These are phyloP conservation scores for Falco rusticolus DNA, from an alignment of 2,797 vertebrate genomes.

Conservation along the genomic window DNA sequence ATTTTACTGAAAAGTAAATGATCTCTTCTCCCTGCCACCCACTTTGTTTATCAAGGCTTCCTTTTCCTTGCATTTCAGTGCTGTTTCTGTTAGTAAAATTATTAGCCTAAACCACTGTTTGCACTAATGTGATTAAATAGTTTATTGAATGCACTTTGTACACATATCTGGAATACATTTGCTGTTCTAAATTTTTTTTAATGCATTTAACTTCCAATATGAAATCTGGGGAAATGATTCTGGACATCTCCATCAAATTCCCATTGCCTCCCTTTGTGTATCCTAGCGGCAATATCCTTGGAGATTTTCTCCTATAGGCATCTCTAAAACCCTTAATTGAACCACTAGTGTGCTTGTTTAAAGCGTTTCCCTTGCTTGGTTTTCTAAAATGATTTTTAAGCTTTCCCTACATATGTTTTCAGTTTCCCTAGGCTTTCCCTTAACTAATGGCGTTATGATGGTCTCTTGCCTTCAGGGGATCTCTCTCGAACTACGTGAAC, in stretches of 20 bases:
- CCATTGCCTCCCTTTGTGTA: not conserved
- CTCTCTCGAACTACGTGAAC: not conserved
- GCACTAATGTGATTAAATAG: not conserved
- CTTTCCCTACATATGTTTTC: not conserved
- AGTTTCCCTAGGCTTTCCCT: not conserved
- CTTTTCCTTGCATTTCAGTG: not conserved
- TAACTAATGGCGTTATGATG: slow-evolving; percentile 19
- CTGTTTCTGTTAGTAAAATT: not conserved
- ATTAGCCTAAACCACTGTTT: not conserved
- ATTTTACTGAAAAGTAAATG: not conserved
- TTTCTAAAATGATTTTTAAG: slow-evolving; percentile 54
- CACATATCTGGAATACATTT: not conserved
- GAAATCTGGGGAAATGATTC: not conserved
- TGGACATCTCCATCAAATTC: not conserved
- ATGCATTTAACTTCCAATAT: not conserved
- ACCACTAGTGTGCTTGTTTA: slow-evolving; percentile 7
- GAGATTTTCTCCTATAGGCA: slow-evolving; percentile 32
- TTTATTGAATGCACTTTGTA: slow-evolving; percentile 9
- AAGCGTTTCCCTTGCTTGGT: not conserved
- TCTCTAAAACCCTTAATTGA: slow-evolving; percentile 43
- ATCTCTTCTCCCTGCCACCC: not conserved
- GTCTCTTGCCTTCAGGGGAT: slow-evolving; percentile 10
- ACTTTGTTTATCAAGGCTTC: not conserved
- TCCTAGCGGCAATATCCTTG: not conserved
- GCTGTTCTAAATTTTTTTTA: slow-evolving; percentile 19